A percentile compares a stretch with the other conserved stretches of the same genome.
phyloP scores from a whole-genome alignment of 1,140 invertebrate species.

The Tetranychus cinnabarinus region DNA sequence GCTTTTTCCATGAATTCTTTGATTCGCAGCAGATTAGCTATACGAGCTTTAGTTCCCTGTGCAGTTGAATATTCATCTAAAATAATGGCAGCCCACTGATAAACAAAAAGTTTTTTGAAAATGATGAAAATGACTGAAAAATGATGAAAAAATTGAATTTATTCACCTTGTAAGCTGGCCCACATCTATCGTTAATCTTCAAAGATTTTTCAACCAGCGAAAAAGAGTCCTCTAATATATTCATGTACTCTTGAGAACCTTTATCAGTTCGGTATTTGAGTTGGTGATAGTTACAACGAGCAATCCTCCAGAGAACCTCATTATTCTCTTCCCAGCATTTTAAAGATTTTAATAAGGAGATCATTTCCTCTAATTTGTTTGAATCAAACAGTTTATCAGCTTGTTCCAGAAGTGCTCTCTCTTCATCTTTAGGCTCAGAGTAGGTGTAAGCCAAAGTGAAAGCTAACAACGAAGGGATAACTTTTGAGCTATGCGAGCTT shows the following conservation, averaged over 20 bases:
- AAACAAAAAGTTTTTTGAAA: too few relatives aligned
- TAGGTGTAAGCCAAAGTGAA: not conserved
- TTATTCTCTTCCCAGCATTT: not conserved
- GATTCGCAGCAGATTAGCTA: slow-evolving; percentile 3
- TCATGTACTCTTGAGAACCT: not conserved
- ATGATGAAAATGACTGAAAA: not conserved
- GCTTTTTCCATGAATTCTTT: slow-evolving; percentile 6
- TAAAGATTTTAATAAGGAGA: not conserved
- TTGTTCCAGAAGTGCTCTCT: not conserved
- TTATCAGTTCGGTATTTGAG: not conserved
- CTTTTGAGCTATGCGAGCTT: too few relatives aligned
- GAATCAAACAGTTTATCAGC: slow-evolving; percentile 6
- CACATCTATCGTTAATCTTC: slow-evolving; percentile 1
- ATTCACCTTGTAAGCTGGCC: slow-evolving; percentile 6
- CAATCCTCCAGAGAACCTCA: slow-evolving; percentile 5
- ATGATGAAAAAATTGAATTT: not conserved
- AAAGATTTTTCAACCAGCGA: not conserved
- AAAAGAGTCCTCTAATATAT: not conserved
- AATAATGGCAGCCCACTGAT: slow-evolving; percentile 7
- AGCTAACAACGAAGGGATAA: not conserved
- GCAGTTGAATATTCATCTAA: not conserved
- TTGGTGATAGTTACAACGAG: slow-evolving; percentile 4
- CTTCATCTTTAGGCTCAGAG: not conserved
- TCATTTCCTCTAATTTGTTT: not conserved
- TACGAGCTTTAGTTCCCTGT: slow-evolving; percentile 1